Percentiles rank a stretch among this genome's conserved stretches.
Evolutionary conservation across 2,113 vertebrate genomes (phyloP).

Genomic region (Trematocara stigmaticum): DNA sequence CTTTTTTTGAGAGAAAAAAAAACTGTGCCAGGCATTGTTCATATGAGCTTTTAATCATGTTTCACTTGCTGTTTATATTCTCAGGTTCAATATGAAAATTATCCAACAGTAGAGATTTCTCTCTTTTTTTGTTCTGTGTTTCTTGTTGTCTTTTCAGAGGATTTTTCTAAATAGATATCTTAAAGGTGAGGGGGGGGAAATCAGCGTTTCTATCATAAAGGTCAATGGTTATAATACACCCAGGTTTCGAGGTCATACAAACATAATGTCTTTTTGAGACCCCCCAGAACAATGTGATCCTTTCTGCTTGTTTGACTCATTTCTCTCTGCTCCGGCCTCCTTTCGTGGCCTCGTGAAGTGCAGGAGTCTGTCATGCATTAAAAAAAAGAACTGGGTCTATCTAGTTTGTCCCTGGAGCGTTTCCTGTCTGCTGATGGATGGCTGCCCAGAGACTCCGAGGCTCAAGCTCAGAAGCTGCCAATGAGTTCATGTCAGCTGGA

Average conservation of each 20-base stretch:
- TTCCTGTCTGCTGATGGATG: conserved; percentile 56
- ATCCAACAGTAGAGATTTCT: background rate
- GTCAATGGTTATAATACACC: background rate
- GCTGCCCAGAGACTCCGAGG: conserved; percentile 30
- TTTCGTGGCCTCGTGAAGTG: conserved; percentile 6
- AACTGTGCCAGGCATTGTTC: background rate
- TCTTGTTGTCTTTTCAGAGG: background rate
- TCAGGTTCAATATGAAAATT: background rate
- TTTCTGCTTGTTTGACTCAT: background rate
- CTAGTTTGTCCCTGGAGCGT: conserved; percentile 28
- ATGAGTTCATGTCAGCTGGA: conserved; percentile 23
- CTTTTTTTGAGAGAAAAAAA: background rate
- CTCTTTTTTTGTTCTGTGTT: background rate
- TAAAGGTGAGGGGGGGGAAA: rapidly evolving
- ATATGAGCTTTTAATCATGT: background rate
- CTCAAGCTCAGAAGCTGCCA: conserved; percentile 22
- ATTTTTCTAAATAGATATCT: background rate
- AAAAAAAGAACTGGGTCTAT: conserved; percentile 29
- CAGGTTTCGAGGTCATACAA: background rate
- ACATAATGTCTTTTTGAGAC: background rate
- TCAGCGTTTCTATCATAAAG: background rate
- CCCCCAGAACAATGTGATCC: background rate
- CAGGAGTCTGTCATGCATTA: conserved; percentile 49
- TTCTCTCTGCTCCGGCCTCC: background rate
- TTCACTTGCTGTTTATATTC: background rate